phyloP scores from a whole-genome alignment of 2,113 vertebrate species.

The Zosterops borbonicus region DNA sequence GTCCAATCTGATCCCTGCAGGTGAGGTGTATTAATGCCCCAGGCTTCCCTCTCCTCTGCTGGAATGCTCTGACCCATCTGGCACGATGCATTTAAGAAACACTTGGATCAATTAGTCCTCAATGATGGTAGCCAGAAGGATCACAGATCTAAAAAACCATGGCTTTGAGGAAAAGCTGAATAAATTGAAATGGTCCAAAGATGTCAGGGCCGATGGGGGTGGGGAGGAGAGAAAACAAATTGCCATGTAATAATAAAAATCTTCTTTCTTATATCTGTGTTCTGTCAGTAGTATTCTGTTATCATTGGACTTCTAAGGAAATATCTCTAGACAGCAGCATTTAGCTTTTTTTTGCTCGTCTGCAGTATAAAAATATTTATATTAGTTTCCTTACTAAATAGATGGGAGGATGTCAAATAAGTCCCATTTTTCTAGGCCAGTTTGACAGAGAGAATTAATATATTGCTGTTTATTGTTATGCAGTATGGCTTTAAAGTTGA shows the following conservation, averaged over 20 bases:
- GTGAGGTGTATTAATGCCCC: background rate
- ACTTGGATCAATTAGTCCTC: background rate
- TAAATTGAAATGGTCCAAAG: background rate
- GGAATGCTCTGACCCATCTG: background rate
- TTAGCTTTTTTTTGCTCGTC: background rate
- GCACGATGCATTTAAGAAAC: background rate
- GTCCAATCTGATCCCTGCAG: background rate
- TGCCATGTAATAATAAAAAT: background rate
- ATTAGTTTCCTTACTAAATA: background rate
- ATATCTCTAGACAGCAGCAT: slow-evolving; percentile 31
- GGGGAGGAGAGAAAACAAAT: background rate
- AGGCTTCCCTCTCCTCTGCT: background rate
- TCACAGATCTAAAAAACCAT: background rate
- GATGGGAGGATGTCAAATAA: slow-evolving; percentile 8
- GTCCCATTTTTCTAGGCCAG: slow-evolving; percentile 35
- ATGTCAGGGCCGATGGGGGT: background rate
- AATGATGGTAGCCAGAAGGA: background rate
- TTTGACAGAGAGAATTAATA: slow-evolving; percentile 21
- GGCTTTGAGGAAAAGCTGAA: background rate
- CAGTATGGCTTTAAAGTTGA: slow-evolving; percentile 18
- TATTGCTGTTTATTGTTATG: slow-evolving; percentile 18
- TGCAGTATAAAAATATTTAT: slow-evolving; percentile 25
- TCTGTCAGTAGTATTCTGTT: slow-evolving; percentile 34
- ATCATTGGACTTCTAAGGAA: slow-evolving; percentile 41
- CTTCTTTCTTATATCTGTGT: background rate